These are phyloP conservation scores for Rhabdornis inornatus DNA, from an alignment of 2,113 vertebrate species.

Conservation along the genomic window DNA sequence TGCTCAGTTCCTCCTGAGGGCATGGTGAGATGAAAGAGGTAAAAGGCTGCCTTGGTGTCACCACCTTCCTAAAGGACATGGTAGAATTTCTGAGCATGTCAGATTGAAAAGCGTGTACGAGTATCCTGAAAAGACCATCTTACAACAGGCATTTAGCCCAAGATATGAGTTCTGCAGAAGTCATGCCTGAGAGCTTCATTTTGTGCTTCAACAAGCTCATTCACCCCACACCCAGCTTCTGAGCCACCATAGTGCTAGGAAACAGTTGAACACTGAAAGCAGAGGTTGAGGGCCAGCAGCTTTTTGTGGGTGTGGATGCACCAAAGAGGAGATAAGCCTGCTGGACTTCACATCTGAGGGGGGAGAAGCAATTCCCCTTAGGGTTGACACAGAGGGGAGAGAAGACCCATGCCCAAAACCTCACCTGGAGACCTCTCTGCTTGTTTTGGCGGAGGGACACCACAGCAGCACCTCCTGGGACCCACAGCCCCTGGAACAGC, in stretches of 20 bases:
- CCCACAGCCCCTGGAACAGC: background rate
- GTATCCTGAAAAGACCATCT: fast-evolving
- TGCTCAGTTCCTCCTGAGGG: background rate
- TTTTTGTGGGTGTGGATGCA: background rate
- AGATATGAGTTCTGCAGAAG: background rate
- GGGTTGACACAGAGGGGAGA: background rate
- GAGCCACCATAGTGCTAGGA: background rate
- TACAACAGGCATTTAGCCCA: background rate
- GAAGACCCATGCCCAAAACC: background rate
- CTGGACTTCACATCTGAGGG: background rate
- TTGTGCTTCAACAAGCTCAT: background rate
- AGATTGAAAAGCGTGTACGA: fast-evolving
- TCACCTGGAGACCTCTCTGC: background rate
- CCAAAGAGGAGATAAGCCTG: background rate
- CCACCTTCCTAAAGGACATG: background rate
- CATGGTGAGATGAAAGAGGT: background rate
- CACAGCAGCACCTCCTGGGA: background rate
- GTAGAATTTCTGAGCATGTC: background rate
- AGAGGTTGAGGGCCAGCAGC: background rate
- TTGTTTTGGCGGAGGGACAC: fast-evolving
- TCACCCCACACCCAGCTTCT: background rate
- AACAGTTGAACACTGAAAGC: background rate
- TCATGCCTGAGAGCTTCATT: background rate
- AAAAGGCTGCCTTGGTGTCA: background rate
- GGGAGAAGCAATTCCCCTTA: background rate